A percentile compares a stretch with the other conserved stretches of the same genome.
These are phyloP conservation scores for Cololabis saira DNA, from an alignment of 2,113 vertebrate species.

Conservation along the genomic window DNA sequence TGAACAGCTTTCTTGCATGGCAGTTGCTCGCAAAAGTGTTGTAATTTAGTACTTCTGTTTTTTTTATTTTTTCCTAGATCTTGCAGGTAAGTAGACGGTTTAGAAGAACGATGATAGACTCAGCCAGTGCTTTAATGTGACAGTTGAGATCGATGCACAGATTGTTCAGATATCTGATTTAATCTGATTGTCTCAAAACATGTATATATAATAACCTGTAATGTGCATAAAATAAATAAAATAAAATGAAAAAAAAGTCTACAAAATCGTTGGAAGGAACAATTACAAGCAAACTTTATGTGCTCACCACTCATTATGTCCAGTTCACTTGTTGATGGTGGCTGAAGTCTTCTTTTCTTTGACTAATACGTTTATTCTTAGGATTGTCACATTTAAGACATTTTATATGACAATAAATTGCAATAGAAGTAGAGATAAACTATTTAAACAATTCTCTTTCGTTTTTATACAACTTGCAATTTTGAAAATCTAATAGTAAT, in stretches of 20 bases:
- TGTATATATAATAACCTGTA: background rate
- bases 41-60: conserved; percentile 14
- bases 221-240: too few species aligned
- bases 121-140: background rate
- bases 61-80: background rate
- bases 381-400: too few species aligned
- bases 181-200: background rate
- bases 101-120: background rate
- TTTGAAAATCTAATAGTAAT: too few species aligned
- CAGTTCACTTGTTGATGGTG: background rate
- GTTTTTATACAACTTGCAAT: too few species aligned
- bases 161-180: background rate
- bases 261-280: too few species aligned
- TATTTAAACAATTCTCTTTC: too few species aligned
- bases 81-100: background rate
- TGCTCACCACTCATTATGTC: background rate
- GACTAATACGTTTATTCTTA: background rate
- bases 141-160: background rate
- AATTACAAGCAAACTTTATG: background rate
- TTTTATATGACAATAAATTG: too few species aligned
- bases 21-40: conserved; percentile 15
- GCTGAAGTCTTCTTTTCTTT: background rate
- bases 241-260: too few species aligned
- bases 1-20: conserved; percentile 16
- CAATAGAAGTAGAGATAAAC: too few species aligned